These are phyloP conservation scores for Micromys minutus DNA, from an alignment of 2,113 vertebrate species.

Conservation along the genomic window DNA sequence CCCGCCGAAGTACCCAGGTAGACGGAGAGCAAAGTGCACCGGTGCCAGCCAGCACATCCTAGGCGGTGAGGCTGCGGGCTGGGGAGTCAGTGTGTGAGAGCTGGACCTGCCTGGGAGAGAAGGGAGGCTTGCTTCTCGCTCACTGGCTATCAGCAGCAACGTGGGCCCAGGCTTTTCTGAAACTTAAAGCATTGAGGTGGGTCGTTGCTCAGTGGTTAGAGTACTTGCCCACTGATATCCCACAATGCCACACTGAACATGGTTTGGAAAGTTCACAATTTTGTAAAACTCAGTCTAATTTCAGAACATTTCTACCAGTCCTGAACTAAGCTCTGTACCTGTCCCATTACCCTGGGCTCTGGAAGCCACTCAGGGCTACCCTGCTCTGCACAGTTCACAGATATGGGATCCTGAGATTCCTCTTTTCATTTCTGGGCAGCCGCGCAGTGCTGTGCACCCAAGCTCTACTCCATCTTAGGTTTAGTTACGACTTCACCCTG, in stretches of 20 bases:
- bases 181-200: neutral
- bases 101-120: neutral
- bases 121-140: neutral
- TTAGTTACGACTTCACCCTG: rapidly evolving
- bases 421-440: rapidly evolving
- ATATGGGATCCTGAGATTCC: rapidly evolving
- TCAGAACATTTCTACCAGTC: too few species aligned
- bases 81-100: neutral
- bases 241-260: neutral
- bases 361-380: neutral
- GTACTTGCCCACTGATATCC: neutral
- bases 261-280: neutral
- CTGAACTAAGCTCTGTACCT: rapidly evolving
- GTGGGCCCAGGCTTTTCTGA: neutral
- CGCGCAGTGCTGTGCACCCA: rapidly evolving
- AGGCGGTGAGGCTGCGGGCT: neutral
- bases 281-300: neutral
- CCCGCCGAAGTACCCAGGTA: neutral
- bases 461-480: neutral
- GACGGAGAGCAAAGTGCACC: neutral
- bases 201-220: neutral
- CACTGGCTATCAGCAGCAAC: neutral
- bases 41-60: neutral
- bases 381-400: neutral
- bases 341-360: neutral